These are phyloP conservation scores for Gryllus longicercus DNA, from an alignment of 2,888 invertebrate species.

Conservation along the genomic window DNA sequence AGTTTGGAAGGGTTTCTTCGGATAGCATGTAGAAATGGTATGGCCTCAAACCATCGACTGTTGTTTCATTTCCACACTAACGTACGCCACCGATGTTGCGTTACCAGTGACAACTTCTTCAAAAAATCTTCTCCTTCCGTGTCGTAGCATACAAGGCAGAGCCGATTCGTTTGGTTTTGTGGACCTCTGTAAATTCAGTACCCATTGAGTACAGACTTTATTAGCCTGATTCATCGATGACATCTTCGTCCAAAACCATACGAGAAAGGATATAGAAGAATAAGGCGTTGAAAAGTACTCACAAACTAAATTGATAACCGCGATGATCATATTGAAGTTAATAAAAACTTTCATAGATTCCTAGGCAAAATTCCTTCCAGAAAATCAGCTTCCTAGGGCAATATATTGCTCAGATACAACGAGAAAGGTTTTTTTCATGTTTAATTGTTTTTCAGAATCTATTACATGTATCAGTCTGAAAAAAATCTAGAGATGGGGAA, in stretches of 20 bases:
- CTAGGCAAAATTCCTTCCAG: no score
- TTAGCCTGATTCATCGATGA: background rate
- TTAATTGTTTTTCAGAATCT: no score
- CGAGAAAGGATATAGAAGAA: background rate
- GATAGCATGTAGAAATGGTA: background rate
- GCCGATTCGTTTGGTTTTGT: background rate
- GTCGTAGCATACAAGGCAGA: background rate
- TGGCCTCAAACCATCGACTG: background rate
- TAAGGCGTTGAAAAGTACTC: no score
- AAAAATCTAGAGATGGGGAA: no score
- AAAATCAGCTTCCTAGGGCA: no score
- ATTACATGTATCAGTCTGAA: no score
- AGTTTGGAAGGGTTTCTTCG: no score
- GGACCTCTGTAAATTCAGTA: background rate
- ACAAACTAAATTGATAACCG: no score
- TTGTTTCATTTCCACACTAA: background rate
- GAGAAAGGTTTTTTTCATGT: no score
- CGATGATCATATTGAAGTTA: no score
- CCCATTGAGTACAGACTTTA: background rate
- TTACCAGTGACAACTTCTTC: background rate
- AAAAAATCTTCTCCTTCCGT: background rate
- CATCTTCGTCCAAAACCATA: background rate
- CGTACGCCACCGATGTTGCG: background rate
- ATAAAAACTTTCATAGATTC: no score
- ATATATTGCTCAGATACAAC: no score